Base-by-base conservation (phyloP, 2,797 vertebrate species). In the Ciconia nigra region DNA sequence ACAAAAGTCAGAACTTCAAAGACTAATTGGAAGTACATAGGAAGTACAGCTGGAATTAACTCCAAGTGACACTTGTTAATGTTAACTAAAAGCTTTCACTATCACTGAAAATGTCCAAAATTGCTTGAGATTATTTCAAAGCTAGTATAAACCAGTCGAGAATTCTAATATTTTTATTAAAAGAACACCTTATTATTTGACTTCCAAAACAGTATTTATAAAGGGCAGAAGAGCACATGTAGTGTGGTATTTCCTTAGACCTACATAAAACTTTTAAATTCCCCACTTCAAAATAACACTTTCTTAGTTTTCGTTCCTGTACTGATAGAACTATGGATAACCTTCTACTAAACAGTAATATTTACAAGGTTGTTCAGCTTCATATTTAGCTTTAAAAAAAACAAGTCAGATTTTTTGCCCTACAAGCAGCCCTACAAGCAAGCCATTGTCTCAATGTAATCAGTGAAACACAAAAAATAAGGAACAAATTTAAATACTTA, bases 401-500 rank as follows among this genome's bases (percentile, higher is more conserved):
- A 1, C 7, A 65, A 63, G 11, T 33, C 55, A 79, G 25, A 74
- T 20, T 42, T 46, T 35, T 0, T 51, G 33, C 11, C 10, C 25
- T 25, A n/a, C 3, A 65, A 26, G 35, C 0, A 54, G 33, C 11
- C 10, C 25, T 25, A n/a, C 3, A 65, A 26, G 21, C 3, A 61
- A 63, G 7, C 5, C 3, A 31, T 4, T 54, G 20, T 42, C 41
- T 57, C 31, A 12, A 24, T 2, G 19, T 7, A 49, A 6, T 19
- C 5, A 16, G 21, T 28, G 14, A 46, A 87, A 84, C 3, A 87
- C 0, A 1, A 73, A 89, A 71, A 86, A 31, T 8, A 72, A 74
- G 39, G 41, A 72, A 58, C 12, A 35, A 35, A 26, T 41, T 47
- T 51, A 66, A 81, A 88, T 95, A 99, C 99, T 98, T 98, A 99